These are phyloP conservation scores for Temnothorax unifasciatus DNA, from an alignment of 2,888 invertebrate genomes.

Conservation along the genomic window DNA sequence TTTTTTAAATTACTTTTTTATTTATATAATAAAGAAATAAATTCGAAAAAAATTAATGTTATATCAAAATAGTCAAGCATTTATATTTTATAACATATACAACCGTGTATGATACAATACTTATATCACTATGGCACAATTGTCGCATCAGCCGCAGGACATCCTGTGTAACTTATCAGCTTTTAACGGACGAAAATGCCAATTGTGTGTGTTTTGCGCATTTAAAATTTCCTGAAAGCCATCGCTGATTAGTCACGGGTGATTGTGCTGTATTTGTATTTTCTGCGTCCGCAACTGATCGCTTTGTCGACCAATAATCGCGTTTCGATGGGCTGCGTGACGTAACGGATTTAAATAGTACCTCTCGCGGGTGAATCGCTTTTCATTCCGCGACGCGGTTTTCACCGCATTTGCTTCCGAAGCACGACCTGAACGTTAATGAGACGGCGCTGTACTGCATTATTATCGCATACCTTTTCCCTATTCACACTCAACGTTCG, in stretches of 20 bases:
- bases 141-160: not conserved
- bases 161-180: not conserved
- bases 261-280: conserved; percentile 7
- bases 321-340: conserved; percentile 22
- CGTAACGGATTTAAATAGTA: conserved; percentile 25
- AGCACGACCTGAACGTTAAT: conserved; percentile 24
- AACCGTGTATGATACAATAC: not conserved
- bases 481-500: not conserved
- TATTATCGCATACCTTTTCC: conserved; percentile 11
- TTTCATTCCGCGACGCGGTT: conserved; percentile 7
- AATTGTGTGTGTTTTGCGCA: not conserved
- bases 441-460: conserved; percentile 1
- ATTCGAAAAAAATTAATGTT: not conserved
- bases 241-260: conserved; percentile 11
- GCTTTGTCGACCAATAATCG: conserved; percentile 33
- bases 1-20: not conserved
- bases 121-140: not conserved
- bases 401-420: not conserved
- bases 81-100: not conserved
- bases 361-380: not conserved
- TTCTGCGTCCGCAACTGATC: conserved; percentile 14
- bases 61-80: not conserved
- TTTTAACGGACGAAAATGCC: conserved; percentile 15
- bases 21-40: not conserved
- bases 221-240: conserved; percentile 31